phyloP scores from a whole-genome alignment of 2,888 invertebrate species.

The Brenthis ino region DNA sequence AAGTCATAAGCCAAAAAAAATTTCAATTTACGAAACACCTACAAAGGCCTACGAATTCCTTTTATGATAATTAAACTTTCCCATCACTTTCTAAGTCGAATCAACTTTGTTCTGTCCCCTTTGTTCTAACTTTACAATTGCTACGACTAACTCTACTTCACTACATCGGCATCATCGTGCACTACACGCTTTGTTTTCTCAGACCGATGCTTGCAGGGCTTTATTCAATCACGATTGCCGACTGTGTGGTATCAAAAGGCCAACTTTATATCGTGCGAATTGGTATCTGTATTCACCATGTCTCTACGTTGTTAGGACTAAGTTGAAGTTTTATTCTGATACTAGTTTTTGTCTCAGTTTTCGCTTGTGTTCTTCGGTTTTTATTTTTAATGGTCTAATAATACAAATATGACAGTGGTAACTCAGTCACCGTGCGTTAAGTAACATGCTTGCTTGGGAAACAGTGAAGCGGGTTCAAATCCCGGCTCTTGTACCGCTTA shows the following conservation, averaged over 20 bases:
- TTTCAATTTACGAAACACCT: neutral
- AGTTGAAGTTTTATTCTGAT: too few species aligned
- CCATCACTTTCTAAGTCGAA: neutral
- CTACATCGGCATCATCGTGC: slow-evolving; percentile 7
- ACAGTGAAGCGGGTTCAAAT: too few species aligned
- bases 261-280: slow-evolving; percentile 12
- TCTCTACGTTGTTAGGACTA: too few species aligned
- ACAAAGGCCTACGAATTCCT: neutral
- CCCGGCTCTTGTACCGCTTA: too few species aligned
- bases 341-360: too few species aligned
- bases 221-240: slow-evolving; percentile 25
- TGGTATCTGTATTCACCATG: too few species aligned
- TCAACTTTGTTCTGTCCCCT: slow-evolving; percentile 40
- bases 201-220: slow-evolving; percentile 25
- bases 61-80: slow-evolving; percentile 13
- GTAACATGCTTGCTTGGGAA: too few species aligned
- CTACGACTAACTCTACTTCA: slow-evolving; percentile 16
- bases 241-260: slow-evolving; percentile 14
- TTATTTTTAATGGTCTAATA: too few species aligned
- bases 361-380: too few species aligned
- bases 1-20: too few species aligned
- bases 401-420: too few species aligned
- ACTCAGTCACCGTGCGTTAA: too few species aligned
- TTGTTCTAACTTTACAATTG: slow-evolving; percentile 45
- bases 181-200: slow-evolving; percentile 26